Evolutionary conservation across 92 coral and sea anemone species (phyloP).

Genomic region (Epizoanthus stellaris): DNA sequence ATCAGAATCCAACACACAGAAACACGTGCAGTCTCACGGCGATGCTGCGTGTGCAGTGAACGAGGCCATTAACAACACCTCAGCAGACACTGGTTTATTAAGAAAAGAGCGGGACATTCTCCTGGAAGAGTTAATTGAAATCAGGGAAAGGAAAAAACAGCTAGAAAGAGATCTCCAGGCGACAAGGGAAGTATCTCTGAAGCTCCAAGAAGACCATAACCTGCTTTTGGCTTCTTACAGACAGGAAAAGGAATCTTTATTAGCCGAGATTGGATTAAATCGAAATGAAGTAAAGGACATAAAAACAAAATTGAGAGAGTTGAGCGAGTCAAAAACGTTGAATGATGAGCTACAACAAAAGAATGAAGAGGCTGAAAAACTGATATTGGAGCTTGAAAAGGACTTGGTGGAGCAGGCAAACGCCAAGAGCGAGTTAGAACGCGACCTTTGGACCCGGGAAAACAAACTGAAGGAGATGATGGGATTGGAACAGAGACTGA

Average conservation of each 20-base stretch:
- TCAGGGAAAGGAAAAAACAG: slow-evolving; percentile 25
- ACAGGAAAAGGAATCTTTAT: slow-evolving; percentile 72
- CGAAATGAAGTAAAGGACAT: slow-evolving; percentile 50
- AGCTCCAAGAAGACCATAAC: slow-evolving; percentile 69
- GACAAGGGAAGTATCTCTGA: slow-evolving; percentile 48
- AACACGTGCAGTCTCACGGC: not conserved
- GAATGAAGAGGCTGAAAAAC: slow-evolving; percentile 76
- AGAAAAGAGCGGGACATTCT: slow-evolving; percentile 35
- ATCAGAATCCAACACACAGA: not conserved
- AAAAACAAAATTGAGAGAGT: slow-evolving; percentile 59
- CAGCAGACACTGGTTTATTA: not conserved
- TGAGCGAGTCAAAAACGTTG: slow-evolving; percentile 53
- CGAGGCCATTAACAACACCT: not conserved
- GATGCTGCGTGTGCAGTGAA: not conserved
- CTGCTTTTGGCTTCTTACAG: slow-evolving; percentile 63
- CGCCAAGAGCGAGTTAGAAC: slow-evolving; percentile 62
- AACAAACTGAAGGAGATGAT: slow-evolving; percentile 51
- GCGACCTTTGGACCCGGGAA: slow-evolving; percentile 57
- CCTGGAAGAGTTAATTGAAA: slow-evolving; percentile 39
- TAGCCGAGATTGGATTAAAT: slow-evolving; percentile 51
- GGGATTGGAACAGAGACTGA: slow-evolving; percentile 51
- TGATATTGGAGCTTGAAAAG: slow-evolving; percentile 79
- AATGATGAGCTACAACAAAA: slow-evolving; percentile 67
- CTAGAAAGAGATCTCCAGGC: slow-evolving; percentile 58
- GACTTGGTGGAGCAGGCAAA: slow-evolving; percentile 77